Evolutionary conservation across 2,113 vertebrate genomes (phyloP).

Genomic region (Todiramphus saurophagus): DNA sequence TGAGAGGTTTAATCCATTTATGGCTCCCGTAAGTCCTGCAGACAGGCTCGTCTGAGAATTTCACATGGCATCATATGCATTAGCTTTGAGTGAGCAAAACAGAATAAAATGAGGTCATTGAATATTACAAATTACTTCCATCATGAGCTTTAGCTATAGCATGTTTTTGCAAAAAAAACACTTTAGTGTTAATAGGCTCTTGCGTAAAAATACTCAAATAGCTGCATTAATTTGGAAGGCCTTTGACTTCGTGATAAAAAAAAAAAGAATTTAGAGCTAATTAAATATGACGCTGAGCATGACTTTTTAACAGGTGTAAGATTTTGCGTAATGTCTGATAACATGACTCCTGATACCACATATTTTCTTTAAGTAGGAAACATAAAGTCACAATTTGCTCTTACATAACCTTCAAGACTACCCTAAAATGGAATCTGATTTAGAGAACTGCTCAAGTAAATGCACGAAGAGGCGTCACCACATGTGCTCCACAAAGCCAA

Average conservation of each 20-base stretch:
- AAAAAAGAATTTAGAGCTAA: constrained; percentile 25
- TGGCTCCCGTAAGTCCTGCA: constrained; percentile 41
- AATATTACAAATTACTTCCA: constrained; percentile 61
- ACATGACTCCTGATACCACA: not conserved
- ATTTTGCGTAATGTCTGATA: constrained; percentile 21
- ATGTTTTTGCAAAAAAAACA: constrained; percentile 27
- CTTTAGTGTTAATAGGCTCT: not conserved
- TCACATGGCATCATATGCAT: constrained; percentile 48
- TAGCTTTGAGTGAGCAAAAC: constrained; percentile 43
- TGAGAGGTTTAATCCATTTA: constrained; percentile 65
- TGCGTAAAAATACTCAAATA: constrained; percentile 1
- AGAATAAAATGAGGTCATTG: constrained; percentile 44
- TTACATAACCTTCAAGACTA: constrained; percentile 29
- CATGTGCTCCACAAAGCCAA: not conserved
- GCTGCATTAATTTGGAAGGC: constrained; percentile 1
- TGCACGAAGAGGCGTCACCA: not conserved
- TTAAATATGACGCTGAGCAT: not conserved
- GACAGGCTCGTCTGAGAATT: constrained; percentile 37
- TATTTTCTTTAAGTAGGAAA: not conserved
- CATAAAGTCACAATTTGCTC: not conserved
- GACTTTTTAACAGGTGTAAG: not conserved
- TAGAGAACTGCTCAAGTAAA: constrained; percentile 27
- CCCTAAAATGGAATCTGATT: constrained; percentile 42
- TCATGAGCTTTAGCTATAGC: constrained; percentile 25
- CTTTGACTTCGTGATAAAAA: not conserved